Evolutionary conservation across 2,797 vertebrate genomes (phyloP).

Genomic region (Petrocephalus sullivani): DNA sequence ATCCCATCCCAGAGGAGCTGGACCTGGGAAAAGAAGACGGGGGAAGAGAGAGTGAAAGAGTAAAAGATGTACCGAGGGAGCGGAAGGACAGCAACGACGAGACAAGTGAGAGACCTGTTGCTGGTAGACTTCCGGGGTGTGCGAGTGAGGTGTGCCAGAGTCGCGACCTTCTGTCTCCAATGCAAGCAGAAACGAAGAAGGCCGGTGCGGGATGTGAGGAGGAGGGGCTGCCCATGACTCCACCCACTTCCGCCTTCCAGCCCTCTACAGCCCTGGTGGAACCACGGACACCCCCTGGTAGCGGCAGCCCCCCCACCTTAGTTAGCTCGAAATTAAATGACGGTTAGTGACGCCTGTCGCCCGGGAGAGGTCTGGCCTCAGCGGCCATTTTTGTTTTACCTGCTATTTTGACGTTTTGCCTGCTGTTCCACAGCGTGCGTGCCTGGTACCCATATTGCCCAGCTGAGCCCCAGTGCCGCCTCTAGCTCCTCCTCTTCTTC

Average conservation of each 20-base stretch:
- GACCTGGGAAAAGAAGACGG: slow-evolving; percentile 70
- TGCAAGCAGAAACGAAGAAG: slow-evolving; percentile 43
- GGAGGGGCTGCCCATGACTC: slow-evolving; percentile 50
- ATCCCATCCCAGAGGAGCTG: slow-evolving; percentile 73
- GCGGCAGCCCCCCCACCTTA: slow-evolving; percentile 49
- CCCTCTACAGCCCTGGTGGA: slow-evolving; percentile 24
- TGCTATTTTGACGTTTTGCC: neutral
- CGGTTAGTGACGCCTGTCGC: slow-evolving; percentile 41
- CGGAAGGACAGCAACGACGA: slow-evolving; percentile 46
- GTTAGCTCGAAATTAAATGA: slow-evolving; percentile 51
- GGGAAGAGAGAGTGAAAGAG: slow-evolving; percentile 22
- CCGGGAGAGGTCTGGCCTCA: neutral
- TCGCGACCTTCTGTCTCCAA: neutral
- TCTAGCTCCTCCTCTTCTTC: slow-evolving; percentile 56
- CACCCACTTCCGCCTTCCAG: slow-evolving; percentile 20
- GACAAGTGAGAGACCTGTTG: slow-evolving; percentile 41
- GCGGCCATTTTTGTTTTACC: neutral
- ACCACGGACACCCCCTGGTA: slow-evolving; percentile 44
- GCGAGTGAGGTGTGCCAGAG: neutral
- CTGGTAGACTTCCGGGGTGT: neutral
- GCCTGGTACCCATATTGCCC: slow-evolving; percentile 44
- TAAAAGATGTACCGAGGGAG: slow-evolving; percentile 43
- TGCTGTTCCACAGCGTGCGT: slow-evolving; percentile 37
- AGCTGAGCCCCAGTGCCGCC: slow-evolving; percentile 55
- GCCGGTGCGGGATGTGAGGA: slow-evolving; percentile 38